Base-by-base conservation (phyloP, 2,888 invertebrate genomes). In the Hecatera dysodea region DNA sequence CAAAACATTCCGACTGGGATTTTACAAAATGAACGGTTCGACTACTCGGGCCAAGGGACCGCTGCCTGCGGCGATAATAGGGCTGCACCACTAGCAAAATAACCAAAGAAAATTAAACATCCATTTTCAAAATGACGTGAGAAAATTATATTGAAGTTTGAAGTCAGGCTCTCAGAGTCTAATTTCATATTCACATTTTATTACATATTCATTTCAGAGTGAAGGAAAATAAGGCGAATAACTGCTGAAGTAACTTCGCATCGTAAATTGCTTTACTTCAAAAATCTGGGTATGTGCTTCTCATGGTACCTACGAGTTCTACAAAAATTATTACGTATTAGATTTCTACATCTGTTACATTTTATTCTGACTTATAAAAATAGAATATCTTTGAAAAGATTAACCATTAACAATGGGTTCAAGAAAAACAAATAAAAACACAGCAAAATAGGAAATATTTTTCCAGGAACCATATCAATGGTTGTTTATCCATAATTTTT, bases 21-120 rank as follows among this genome's bases (percentile, higher is more conserved):
- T 82, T 80, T 76, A 69, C 73, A 46, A 81, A 83, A 81, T 80
- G 70, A 83, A 71, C 70, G 67, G 64, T 70, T 66, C 52, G 60
- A 36, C 61, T 66, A 67, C 71, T 72, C 44, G 53, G 39, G 55
- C 44, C 52, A n/a, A 71, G 67, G 71, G 80, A 62, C 65, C 39
- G 61, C 57, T 65, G 55, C 71, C 80, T 29, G 11, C 48, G 80
- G 80, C 80, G 11, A 12, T 48, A 63, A 39, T 55, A 81, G 80
- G 80, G 83, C 65, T 46, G 33, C 78, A 67, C 56, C 9, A 29
- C 68, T 46, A 36, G 29, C 4, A 42, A 65, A 63, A 66, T 39
- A 57, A 27, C 39, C 27, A 12, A 29, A 72, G 12, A 52, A 50
- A 44, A 27, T 60, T 27, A 19, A n/a, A 59, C 9, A 48, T 48